Evolutionary conservation across 2,113 vertebrate genomes (phyloP), one percentile per base, ranked within the genome.

Genomic region (Callopanchax toddi): DNA sequence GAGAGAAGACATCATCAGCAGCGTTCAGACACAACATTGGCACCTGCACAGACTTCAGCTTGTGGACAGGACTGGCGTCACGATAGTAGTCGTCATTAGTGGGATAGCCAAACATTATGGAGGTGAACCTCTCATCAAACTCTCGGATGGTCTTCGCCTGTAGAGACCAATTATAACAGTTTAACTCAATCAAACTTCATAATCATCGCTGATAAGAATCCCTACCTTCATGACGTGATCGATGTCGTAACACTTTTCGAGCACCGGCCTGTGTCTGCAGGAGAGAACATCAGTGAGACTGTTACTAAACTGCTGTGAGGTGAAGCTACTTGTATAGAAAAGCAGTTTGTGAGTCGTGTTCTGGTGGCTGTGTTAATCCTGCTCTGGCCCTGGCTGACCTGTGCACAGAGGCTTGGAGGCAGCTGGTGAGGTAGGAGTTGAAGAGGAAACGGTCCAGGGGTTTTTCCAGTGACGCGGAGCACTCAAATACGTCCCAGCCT

Each of bases 351-450:
- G 13, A 25, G 56, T 40, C 16, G 22, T 45, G 26, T 29, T 26
- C 42, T 17, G 48, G 25, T 60, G 45, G 44, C 60, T 7, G 22
- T 32, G 45, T 32, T 87, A 80, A 85, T 80, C 70, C 77, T 6
- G 1, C 57, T 60, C 40, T 52, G 60, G 50, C 66, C 64, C 37
- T 23, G 69, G 91, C 94, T 94, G 89, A 99, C 97, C 96, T 96
- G 89, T 94, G 94, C 80, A 99, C 89, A 22, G 95, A 97, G 66
- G 97, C 97, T 61, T 96, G 96, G 52, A 99, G 94, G 89, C 97
- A 97, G 86, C 94, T 96, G 71, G 96, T 99, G 93, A 99, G 92
- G 87, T 99, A 99, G 87, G 97, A 98, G 92, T 99, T 99, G 91
- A 99, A 99, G 76, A 99, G 94, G 88, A 98, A 93, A 86, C 96